Conservation (phyloP, 2,888 invertebrate species). For the Sturmia bella region DNA sequence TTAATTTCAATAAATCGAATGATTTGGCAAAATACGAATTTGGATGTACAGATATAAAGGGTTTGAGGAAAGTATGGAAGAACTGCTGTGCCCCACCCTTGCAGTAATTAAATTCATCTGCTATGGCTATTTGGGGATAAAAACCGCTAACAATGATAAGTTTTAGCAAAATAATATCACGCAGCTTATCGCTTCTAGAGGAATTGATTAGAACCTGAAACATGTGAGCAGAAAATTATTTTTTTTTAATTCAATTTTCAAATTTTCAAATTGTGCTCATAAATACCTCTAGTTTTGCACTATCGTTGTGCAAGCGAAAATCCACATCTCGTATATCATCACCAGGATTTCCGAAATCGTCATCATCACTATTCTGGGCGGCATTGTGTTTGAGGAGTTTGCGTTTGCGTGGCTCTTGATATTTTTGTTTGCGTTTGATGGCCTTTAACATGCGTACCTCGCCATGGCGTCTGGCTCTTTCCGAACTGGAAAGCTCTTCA, state of each 20-base stretch:
- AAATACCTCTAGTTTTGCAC: constrained; percentile 86
- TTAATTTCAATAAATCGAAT: constrained; percentile 89
- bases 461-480: constrained; percentile 92
- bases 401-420: constrained; percentile 87
- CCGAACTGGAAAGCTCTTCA: constrained; percentile 86
- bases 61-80: constrained; percentile 93
- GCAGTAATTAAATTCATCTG: constrained; percentile 96
- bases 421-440: constrained; percentile 88
- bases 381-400: constrained; percentile 82
- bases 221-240: no score
- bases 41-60: constrained; percentile 94
- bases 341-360: constrained; percentile 82
- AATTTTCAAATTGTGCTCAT: no score
- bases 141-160: constrained; percentile 94
- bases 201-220: constrained; percentile 84
- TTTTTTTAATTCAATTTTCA: no score
- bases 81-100: constrained; percentile 91
- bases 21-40: constrained; percentile 93
- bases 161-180: constrained; percentile 88
- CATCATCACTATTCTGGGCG: constrained; percentile 78
- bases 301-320: constrained; percentile 91
- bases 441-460: constrained; percentile 93
- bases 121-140: constrained; percentile 97
- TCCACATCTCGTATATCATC: constrained; percentile 93
- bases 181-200: constrained; percentile 85